Conservation (phyloP, 1,140 invertebrate genomes). For the Leptinotarsa texana region DNA sequence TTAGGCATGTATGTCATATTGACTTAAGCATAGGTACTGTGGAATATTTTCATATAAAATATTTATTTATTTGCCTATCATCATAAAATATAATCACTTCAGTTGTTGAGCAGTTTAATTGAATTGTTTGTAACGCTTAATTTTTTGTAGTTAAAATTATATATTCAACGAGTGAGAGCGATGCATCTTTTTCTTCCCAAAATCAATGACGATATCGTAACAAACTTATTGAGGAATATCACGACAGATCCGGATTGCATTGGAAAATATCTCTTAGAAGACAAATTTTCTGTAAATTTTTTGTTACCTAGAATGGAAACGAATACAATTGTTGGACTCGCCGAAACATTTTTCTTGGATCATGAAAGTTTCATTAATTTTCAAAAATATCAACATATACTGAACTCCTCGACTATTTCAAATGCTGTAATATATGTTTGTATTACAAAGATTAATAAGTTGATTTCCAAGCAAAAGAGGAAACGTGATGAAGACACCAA, state of each 20-base stretch:
- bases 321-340: slow-evolving; percentile 22
- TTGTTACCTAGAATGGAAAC: slow-evolving; percentile 45
- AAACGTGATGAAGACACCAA: slow-evolving; percentile 38
- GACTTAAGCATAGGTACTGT: too few relatives aligned
- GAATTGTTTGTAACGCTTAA: slow-evolving; percentile 17
- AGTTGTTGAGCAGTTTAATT: slow-evolving; percentile 7
- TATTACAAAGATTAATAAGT: slow-evolving; percentile 43
- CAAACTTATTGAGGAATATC: slow-evolving; percentile 39
- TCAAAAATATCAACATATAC: slow-evolving; percentile 25
- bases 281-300: slow-evolving; percentile 44
- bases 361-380: slow-evolving; percentile 7
- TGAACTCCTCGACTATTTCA: slow-evolving; percentile 34
- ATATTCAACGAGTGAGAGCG: slow-evolving; percentile 48
- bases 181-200: slow-evolving; percentile 43
- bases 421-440: slow-evolving; percentile 34
- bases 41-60: not conserved
- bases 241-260: slow-evolving; percentile 39
- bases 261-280: slow-evolving; percentile 43
- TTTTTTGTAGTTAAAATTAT: slow-evolving; percentile 48
- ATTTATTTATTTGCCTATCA: not conserved
- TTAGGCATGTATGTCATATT: too few relatives aligned
- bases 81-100: slow-evolving; percentile 17
- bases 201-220: slow-evolving; percentile 40
- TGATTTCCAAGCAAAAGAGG: slow-evolving; percentile 35
- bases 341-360: slow-evolving; percentile 34